These are phyloP conservation scores for Agrilus biguttatus DNA, from an alignment of 2,888 invertebrate genomes.

Conservation along the genomic window DNA sequence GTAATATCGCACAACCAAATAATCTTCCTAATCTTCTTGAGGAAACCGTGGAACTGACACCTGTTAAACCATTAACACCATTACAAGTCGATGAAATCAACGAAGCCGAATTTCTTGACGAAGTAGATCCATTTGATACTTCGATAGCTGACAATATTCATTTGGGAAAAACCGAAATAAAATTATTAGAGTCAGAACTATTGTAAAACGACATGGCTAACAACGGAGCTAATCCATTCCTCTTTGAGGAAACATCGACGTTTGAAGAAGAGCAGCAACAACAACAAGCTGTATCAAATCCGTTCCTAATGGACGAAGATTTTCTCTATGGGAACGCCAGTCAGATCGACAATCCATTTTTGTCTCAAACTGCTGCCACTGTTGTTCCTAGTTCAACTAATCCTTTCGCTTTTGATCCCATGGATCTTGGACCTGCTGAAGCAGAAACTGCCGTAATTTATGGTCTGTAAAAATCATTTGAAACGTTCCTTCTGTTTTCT, in stretches of 20 bases:
- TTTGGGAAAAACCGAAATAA: slow-evolving; percentile 65
- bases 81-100: slow-evolving; percentile 29
- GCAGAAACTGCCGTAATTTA: slow-evolving; percentile 12
- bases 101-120: slow-evolving; percentile 34
- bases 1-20: slow-evolving; percentile 6
- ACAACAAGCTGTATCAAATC: slow-evolving; percentile 44
- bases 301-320: slow-evolving; percentile 47
- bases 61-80: slow-evolving; percentile 30
- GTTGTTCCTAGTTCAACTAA: slow-evolving; percentile 36
- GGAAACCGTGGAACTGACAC: slow-evolving; percentile 19
- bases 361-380: slow-evolving; percentile 31
- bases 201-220: slow-evolving; percentile 28
- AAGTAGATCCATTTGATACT: slow-evolving; percentile 72
- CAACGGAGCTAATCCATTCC: slow-evolving; percentile 60
- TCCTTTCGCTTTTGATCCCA: slow-evolving; percentile 45
- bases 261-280: slow-evolving; percentile 42
- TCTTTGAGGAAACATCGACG: slow-evolving; percentile 42
- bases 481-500: no score
- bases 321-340: slow-evolving; percentile 19
- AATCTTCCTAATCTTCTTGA: slow-evolving; percentile 18
- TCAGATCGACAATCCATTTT: slow-evolving; percentile 54
- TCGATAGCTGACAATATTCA: slow-evolving; percentile 60
- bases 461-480: background rate
- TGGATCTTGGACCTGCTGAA: slow-evolving; percentile 26
- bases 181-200: slow-evolving; percentile 64